Base-by-base conservation (phyloP, 2,888 invertebrate genomes). In the Ornithoptera priamus region DNA sequence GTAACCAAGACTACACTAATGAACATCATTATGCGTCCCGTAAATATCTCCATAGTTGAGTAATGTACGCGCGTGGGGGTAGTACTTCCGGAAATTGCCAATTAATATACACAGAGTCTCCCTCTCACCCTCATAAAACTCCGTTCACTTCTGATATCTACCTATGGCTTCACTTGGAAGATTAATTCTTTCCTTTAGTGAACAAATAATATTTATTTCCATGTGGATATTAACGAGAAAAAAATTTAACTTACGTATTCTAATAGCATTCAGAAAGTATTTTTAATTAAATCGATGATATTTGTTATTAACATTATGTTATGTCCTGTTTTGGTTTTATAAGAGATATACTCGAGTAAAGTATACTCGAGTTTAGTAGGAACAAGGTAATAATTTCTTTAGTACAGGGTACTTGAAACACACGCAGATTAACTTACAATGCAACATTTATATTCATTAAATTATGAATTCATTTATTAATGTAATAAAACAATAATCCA, bases 41-140 rank as follows among this genome's bases (percentile, higher is more conserved):
- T 63, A 67, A 68, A 65, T 65, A 46, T 65, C 60, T 65, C 53
- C 57, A 30, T 50, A 65, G 68, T 53, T 84, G 81, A 84, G 81
- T 80, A 82, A 85, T 82, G 81, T 80, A 77, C 76, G 78, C 73
- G 75, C 71, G 73, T 71, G 75, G 75, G 63, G 76, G 77, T 80
- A 77, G 76, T 76, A 78, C 77, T 75, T 76, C 75, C 78, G 87
- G 87, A 87, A 86, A 89, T 89, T 85, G 87, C 83, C 87, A 88
- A 88, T 89, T 89, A 88, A 85, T 85, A 62, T 66, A 46, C 62
- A 62, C 46, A 36, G 50, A 69, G 24, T 57, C 60, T 65, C 56
- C 42, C 46, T 42, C 58, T 50, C 62, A 46, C 65, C 58, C 65
- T 58, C 58, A 69, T 66, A 65, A 66, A 69, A 65, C 50, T 62